Evolutionary conservation across 2,888 invertebrate genomes (phyloP).

Genomic region (Gymnocheta viridis): DNA sequence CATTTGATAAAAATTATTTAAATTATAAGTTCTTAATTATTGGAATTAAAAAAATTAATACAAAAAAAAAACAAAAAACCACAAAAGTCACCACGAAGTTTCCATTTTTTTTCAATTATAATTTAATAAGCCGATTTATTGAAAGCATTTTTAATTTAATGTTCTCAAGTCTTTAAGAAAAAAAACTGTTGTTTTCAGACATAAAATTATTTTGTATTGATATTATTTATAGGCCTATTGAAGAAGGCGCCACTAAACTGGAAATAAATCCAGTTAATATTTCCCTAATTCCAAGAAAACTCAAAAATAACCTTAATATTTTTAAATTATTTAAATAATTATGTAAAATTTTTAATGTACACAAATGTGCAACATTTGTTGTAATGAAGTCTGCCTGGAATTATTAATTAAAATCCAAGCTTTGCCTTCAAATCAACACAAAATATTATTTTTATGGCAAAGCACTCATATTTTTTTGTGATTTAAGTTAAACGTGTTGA

Average conservation of each 20-base stretch:
- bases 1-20: neutral
- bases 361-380: neutral
- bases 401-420: constrained; percentile 19
- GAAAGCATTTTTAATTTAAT: neutral
- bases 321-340: neutral
- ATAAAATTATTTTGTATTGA: no score
- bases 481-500: constrained; percentile 64
- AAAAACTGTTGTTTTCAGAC: neutral
- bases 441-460: constrained; percentile 25
- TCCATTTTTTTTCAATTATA: neutral
- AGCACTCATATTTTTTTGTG: constrained; percentile 48
- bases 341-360: neutral
- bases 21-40: neutral
- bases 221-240: constrained; percentile 12
- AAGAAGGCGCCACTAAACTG: constrained; percentile 24
- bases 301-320: neutral
- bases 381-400: constrained; percentile 8
- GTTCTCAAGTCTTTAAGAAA: neutral
- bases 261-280: neutral
- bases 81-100: neutral
- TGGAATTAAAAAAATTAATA: neutral
- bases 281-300: neutral
- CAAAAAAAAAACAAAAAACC: neutral
- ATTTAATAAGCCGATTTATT: neutral
- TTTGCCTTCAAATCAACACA: constrained; percentile 1